Evolutionary conservation across 2,797 vertebrate genomes (phyloP).

Genomic region (Orestias chungarensis): DNA sequence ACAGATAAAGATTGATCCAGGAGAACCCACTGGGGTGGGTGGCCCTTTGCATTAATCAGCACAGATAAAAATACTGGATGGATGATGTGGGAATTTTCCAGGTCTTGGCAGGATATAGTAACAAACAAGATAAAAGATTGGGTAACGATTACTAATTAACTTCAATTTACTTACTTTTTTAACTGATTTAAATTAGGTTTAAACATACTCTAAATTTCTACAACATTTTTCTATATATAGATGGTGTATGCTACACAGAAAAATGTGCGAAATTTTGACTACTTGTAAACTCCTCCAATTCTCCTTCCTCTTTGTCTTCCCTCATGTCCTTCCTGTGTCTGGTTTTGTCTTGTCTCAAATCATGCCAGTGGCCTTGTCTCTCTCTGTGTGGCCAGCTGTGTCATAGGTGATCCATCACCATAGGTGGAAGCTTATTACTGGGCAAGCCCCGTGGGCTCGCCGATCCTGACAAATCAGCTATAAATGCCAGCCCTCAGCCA

Average conservation of each 20-base stretch:
- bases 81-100: neutral
- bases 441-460: conserved; percentile 66
- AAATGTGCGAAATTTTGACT: conserved; percentile 7
- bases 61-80: too few species aligned
- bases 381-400: conserved; percentile 69
- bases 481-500: conserved; percentile 77
- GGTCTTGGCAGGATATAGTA: neutral
- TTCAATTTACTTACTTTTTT: neutral
- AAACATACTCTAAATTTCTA: neutral
- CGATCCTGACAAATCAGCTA: conserved; percentile 76
- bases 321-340: conserved; percentile 48
- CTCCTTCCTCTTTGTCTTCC: conserved; percentile 1
- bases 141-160: neutral
- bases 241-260: neutral
- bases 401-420: conserved; percentile 82
- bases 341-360: conserved; percentile 63
- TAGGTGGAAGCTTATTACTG: conserved; percentile 80
- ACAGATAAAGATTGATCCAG: neutral
- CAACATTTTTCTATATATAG: neutral
- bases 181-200: neutral
- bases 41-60: neutral
- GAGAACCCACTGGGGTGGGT: neutral
- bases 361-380: conserved; percentile 68
- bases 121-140: neutral
- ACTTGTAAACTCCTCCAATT: neutral